Evolutionary conservation across 2,113 vertebrate species (phyloP), one percentile per base, ranked within the genome.

Genomic region (Alligator mississippiensis): DNA sequence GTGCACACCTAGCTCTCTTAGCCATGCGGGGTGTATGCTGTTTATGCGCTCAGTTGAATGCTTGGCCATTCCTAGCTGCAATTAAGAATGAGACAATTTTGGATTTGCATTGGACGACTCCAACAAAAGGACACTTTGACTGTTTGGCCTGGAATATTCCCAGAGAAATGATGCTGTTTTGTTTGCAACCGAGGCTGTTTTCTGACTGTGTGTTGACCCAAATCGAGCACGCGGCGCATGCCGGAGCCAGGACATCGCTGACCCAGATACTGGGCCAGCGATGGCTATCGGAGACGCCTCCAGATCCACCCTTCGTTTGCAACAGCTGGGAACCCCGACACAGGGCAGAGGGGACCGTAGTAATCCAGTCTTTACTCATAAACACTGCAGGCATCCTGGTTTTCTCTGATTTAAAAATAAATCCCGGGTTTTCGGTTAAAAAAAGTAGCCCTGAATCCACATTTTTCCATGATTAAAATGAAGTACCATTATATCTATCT

Each of bases 21-120:
- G 13, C 6, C 2, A 0, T n/a, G 47, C 1, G 0, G 79, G 6
- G 21, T 72, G 18, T 83, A 30, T 34, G 7, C 38, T 38, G 0
- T 12, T 18, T 47, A 47, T 47, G 47, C 7, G 8, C 47, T 47
- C 47, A 7, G 68, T 8, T 82, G 5, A 19, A 18, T n/a, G 75
- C 68, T 76, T 30, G 28, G 11, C 34, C 38, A 4, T 47, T 22
- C 70, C 34, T 47, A 24, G 6, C 38, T 25, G 47, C 21, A 47
- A 38, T 25, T 74, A 74, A 47, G 30, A 24, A 74, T 47, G 22
- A 47, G 47, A 74, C 22, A 74, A 47, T 74, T 47, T 8, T 19
- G 12, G 70, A 22, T 22, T 74, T 74, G 5, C 34, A 9, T 47
- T 47, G 47, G 7, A 12, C 34, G 7, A 47, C 34, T 21, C 22